Evolutionary conservation across 2,888 invertebrate species (phyloP), one percentile per base, ranked within the genome.

Genomic region (Coenonympha arcania): DNA sequence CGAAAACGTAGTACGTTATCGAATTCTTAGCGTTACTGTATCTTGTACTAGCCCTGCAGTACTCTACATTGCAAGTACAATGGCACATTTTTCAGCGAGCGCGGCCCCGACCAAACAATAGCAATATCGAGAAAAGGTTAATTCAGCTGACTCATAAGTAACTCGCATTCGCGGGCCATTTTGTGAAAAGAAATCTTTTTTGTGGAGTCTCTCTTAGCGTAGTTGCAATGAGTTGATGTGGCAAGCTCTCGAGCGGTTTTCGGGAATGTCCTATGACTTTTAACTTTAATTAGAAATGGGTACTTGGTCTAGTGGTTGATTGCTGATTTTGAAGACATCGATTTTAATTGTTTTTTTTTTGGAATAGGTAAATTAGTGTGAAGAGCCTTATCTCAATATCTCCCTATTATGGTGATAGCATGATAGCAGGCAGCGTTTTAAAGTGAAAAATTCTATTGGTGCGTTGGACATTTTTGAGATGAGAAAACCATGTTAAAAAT

Each of bases 161-260:
- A 55, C 45, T 41, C 36, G 52, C 46, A 52, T 55, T 46, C 50
- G 47, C 41, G 28, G 15, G 50, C 50, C 55, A 42, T 52, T 47
- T 33, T 50, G 49, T 55, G 56, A 47, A 51, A 52, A 54, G 54
- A 56, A 52, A 52, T 50, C 57, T 58, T 51, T 55, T 55, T 54
- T 47, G 51, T 43, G 48, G 48, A 39, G 44, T 43, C 59, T 57
- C 57, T 56, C 57, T 58, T 58, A 56, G 48, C 48, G 52, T 45
- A 48, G 50, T 58, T 56, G 54, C 55, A 62, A 55, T 52, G 53
- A 52, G 45, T 46, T 31, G 26, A n/a, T 46, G 39, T 50, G 33
- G 8, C 45, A 18, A 36, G 30, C 18, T 16, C 6, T 30, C 6
- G 1, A 6, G 20, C n/a, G 18, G 11, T n/a, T 43, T 37, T 36